Evolutionary conservation across 2,113 vertebrate species (phyloP), one percentile per base, ranked within the genome.

Genomic region (Anhinga anhinga): DNA sequence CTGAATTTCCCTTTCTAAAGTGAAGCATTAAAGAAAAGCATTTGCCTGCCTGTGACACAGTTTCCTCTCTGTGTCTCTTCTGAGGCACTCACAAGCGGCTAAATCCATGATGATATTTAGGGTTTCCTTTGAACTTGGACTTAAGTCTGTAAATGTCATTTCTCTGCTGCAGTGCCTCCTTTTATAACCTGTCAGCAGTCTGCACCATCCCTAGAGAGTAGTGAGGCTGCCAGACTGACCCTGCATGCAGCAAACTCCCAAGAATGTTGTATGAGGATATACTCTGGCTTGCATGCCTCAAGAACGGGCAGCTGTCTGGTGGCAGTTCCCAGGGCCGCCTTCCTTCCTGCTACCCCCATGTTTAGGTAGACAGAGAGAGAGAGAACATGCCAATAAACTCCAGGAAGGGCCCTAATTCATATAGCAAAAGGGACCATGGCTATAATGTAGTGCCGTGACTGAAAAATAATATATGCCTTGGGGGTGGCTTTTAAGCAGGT

Each of bases 41-140:
- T 84, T 91, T 86, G 20, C 21, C 65, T 74, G 32, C 11, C 20
- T 65, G 13, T 47, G 61, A 65, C 61, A 89, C 25, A 45, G 10
- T 52, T 72, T 14, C 7, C 7, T 76, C 17, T 47, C 47, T 45
- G 13, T 6, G 19, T 82, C 13, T 87, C 65, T 93, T 45, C 56
- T 0, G 2, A 76, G 38, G n/a, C 50, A 86, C 1, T 2, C 22
- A 81, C 22, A 67, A 36, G 10, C 2, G 3, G 30, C 40, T 79
- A 67, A 70, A 88, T 90, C 66, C 40, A 29, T 49, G 29, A 42
- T 0, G 10, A 63, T 77, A 82, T 88, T 94, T 89, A 67, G 76
- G 56, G 27, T 58, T 87, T 26, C 61, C 84, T 94, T 94, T 94
- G 89, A 96, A 95, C 94, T 81, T 52, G 32, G 38, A 45, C 56